Percentiles rank a stretch among this genome's conserved stretches.
Evolutionary conservation across 2,888 invertebrate species (phyloP).

Genomic region (Tenthredo notha): DNA sequence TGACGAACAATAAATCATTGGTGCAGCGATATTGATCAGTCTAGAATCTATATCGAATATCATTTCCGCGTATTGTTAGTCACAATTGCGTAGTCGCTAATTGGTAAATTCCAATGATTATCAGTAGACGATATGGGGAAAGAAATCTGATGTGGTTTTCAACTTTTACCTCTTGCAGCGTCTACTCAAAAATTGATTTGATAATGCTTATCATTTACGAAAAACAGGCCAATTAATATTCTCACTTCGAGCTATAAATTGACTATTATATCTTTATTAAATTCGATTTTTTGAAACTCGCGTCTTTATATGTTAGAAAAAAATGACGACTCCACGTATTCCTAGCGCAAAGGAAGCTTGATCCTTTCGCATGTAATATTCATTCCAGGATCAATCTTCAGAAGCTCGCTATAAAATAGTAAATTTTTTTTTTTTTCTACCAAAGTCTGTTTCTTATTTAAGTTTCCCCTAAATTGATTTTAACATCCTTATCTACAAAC

Average conservation of each 20-base stretch:
- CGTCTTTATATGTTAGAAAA: not conserved
- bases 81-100: not conserved
- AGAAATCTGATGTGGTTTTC: not conserved
- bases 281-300: not conserved
- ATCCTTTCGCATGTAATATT: not conserved
- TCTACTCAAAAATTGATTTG: not conserved
- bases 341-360: not conserved
- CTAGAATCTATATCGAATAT: not conserved
- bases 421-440: not conserved
- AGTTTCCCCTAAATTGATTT: not conserved
- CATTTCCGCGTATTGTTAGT: not conserved
- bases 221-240: not conserved
- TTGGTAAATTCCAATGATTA: not conserved
- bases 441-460: not conserved
- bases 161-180: not conserved
- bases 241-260: not conserved
- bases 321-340: not conserved
- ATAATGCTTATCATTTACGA: not conserved
- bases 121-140: not conserved
- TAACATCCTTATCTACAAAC: not conserved
- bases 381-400: not conserved
- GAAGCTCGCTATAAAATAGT: not conserved
- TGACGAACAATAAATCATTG: not conserved
- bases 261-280: not conserved
- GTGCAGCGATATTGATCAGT: not conserved